Percentiles rank a stretch among this genome's conserved stretches.
These are phyloP conservation scores for Eonycteris spelaea DNA, from an alignment of 2,113 vertebrate genomes.

Conservation along the genomic window DNA sequence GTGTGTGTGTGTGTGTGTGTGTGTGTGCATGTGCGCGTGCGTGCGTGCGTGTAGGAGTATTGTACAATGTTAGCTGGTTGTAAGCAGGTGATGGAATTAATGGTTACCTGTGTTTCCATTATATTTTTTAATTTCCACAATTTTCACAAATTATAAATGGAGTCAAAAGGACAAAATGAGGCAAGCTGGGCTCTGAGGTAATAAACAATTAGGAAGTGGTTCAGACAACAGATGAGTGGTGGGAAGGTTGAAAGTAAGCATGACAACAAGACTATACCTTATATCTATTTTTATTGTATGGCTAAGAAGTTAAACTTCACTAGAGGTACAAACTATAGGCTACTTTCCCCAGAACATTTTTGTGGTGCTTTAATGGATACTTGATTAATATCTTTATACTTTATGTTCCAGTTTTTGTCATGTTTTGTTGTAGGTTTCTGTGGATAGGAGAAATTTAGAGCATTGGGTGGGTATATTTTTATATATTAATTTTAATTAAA, in stretches of 20 bases:
- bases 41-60: no score
- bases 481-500: neutral
- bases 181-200: neutral
- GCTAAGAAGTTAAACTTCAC: neutral
- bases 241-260: neutral
- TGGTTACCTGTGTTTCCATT: no score
- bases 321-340: neutral
- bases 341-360: neutral
- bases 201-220: neutral
- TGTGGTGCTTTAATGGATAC: neutral
- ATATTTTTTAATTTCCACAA: neutral
- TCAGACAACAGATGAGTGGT: neutral
- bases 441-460: neutral
- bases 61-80: no score
- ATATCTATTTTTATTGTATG: neutral
- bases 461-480: neutral
- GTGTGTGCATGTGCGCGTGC: no score
- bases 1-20: no score
- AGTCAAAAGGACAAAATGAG: neutral
- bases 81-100: no score
- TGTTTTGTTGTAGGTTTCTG: neutral
- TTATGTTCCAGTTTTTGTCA: neutral
- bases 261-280: neutral
- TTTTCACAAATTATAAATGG: neutral
- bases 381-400: neutral